A percentile compares a stretch with the other conserved stretches of the same genome.
phyloP scores from a whole-genome alignment of 1,140 invertebrate species.

The Neuroterus valhalla region DNA sequence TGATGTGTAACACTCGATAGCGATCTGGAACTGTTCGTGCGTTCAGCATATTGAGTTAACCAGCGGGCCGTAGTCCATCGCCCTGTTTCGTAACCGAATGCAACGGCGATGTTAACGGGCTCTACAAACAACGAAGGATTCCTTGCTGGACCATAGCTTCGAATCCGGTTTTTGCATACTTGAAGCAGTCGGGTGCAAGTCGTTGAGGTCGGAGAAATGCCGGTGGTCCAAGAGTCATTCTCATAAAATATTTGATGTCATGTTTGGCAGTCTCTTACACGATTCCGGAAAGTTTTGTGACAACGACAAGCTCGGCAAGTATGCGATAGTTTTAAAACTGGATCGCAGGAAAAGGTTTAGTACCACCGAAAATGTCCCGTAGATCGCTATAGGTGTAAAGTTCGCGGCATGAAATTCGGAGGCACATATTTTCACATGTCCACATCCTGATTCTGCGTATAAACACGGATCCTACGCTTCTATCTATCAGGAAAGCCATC shows the following conservation, averaged over 20 bases:
- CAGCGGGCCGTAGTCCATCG: constrained; percentile 68
- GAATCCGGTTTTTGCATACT: constrained; percentile 16
- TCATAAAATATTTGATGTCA: constrained; percentile 49
- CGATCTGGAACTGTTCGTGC: constrained; percentile 53
- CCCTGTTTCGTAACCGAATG: constrained; percentile 69
- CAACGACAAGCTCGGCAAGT: constrained; percentile 47
- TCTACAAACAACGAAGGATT: constrained; percentile 50
- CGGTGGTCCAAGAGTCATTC: constrained; percentile 63
- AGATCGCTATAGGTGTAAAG: constrained; percentile 50
- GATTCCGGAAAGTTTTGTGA: constrained; percentile 50
- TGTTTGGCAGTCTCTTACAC: constrained; percentile 13
- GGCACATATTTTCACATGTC: background rate
- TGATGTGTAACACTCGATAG: constrained; percentile 58
- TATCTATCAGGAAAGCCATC: constrained; percentile 39
- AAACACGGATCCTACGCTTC: constrained; percentile 44
- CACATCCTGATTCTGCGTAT: background rate
- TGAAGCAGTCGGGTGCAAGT: constrained; percentile 34
- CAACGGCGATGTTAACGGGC: constrained; percentile 69
- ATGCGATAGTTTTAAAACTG: constrained; percentile 45
- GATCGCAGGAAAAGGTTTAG: constrained; percentile 21
- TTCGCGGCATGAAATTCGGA: constrained; percentile 41
- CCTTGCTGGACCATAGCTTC: constrained; percentile 47
- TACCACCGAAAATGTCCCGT: constrained; percentile 14
- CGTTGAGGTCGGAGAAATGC: constrained; percentile 57
- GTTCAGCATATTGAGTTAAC: constrained; percentile 74